Evolutionary conservation across 2,797 vertebrate species (phyloP).

Genomic region (Coregonus sp.): DNA sequence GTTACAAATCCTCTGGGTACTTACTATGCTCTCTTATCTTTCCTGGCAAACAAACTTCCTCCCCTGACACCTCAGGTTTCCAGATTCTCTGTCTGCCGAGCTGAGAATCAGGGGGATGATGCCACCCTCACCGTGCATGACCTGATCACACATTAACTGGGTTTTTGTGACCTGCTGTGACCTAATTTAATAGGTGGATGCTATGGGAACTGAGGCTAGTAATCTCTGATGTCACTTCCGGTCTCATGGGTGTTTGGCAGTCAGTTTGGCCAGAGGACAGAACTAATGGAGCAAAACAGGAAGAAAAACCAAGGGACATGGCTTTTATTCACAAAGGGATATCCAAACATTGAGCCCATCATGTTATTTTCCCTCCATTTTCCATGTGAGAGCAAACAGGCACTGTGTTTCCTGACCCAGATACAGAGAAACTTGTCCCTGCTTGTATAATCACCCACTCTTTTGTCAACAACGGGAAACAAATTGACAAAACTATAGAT

Average conservation of each 20-base stretch:
- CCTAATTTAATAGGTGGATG: constrained; percentile 40
- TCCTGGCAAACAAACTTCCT: constrained; percentile 19
- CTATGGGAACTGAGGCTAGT: constrained; percentile 40
- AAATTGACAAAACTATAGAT: constrained; percentile 57
- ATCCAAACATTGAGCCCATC: constrained; percentile 33
- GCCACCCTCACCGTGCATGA: constrained; percentile 16
- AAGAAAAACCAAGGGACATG: constrained; percentile 31
- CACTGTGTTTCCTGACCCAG: constrained; percentile 48
- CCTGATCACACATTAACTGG: constrained; percentile 19
- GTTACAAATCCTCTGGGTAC: constrained; percentile 43
- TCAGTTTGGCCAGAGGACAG: constrained; percentile 27
- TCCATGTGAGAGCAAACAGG: constrained; percentile 40
- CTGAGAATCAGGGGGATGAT: not conserved
- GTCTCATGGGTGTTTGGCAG: constrained; percentile 53
- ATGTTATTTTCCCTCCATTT: constrained; percentile 18
- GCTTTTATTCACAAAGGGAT: constrained; percentile 47
- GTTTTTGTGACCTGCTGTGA: constrained; percentile 49
- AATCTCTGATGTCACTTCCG: constrained; percentile 51
- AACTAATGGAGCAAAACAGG: constrained; percentile 30
- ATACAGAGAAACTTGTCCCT: constrained; percentile 60
- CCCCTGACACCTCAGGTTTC: constrained; percentile 8
- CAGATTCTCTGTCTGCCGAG: constrained; percentile 3
- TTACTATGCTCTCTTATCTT: constrained; percentile 39
- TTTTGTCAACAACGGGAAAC: constrained; percentile 53
- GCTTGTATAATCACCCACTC: constrained; percentile 57